Evolutionary conservation across 2,113 vertebrate genomes (phyloP).

Genomic region (Pholis gunnellus): DNA sequence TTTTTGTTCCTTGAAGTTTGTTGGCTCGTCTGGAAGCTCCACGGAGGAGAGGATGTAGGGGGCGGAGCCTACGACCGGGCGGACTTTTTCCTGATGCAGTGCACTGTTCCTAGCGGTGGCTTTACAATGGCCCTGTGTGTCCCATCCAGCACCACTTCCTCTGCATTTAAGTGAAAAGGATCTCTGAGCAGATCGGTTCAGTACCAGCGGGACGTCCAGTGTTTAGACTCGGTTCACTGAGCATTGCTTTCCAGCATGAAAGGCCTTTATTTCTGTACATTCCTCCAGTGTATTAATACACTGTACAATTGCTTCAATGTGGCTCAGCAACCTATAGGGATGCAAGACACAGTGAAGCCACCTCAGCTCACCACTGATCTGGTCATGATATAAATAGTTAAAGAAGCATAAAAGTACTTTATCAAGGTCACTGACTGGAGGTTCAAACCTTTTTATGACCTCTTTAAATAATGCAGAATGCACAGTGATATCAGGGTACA

Average conservation of each 20-base stretch:
- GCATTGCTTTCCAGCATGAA: background rate
- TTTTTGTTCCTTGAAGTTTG: slow-evolving; percentile 61
- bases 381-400: background rate
- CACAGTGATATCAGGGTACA: background rate
- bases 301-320: background rate
- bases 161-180: slow-evolving; percentile 23
- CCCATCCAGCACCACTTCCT: slow-evolving; percentile 64
- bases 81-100: slow-evolving; percentile 58
- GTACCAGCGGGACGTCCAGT: slow-evolving; percentile 14
- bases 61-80: slow-evolving; percentile 64
- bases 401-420: background rate
- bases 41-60: slow-evolving; percentile 68
- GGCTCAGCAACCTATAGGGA: background rate
- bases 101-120: slow-evolving; percentile 50
- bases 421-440: background rate
- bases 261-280: background rate
- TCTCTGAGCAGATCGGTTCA: slow-evolving; percentile 22
- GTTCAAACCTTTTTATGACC: background rate
- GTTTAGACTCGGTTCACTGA: slow-evolving; percentile 5
- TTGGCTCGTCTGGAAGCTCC: slow-evolving; percentile 31
- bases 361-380: background rate
- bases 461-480: background rate
- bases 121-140: slow-evolving; percentile 70
- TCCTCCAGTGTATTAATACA: background rate
- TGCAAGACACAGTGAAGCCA: background rate